Conservation (phyloP, 2,797 vertebrate species). For the Otolemur crassicaudatus region DNA sequence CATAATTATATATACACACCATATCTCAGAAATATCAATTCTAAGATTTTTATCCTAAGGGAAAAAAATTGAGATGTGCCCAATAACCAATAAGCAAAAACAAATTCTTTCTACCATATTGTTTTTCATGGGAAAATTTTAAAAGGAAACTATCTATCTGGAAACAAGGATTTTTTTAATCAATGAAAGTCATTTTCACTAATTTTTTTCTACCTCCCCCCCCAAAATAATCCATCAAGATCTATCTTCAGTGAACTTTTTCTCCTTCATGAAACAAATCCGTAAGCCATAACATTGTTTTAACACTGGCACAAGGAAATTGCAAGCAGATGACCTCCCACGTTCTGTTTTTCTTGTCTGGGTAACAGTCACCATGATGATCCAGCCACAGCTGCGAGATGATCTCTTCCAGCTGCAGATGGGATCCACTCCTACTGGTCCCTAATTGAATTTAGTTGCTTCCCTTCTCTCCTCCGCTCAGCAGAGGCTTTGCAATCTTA, state of each 20-base stretch:
- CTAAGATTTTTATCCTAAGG: not conserved
- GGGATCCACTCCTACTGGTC: not conserved
- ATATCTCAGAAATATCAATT: slow-evolving; percentile 1
- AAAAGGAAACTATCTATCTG: not conserved
- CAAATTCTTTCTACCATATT: not conserved
- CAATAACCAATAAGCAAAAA: not conserved
- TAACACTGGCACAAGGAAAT: slow-evolving; percentile 51
- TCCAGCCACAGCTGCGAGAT: slow-evolving; percentile 65
- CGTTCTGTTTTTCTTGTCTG: slow-evolving; percentile 68
- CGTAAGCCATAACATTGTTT: slow-evolving; percentile 44
- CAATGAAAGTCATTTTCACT: slow-evolving; percentile 30
- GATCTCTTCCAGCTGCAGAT: slow-evolving; percentile 79
- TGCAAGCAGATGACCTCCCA: slow-evolving; percentile 67
- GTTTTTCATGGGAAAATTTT: slow-evolving; percentile 32
- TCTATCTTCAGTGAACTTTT: not conserved
- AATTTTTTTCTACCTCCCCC: not conserved
- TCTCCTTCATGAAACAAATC: slow-evolving; percentile 11
- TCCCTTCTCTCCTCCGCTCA: not conserved
- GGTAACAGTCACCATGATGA: slow-evolving; percentile 60
- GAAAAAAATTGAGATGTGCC: not conserved
- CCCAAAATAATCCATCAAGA: not conserved
- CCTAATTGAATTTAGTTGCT: slow-evolving; percentile 54
- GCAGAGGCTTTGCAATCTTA: not conserved
- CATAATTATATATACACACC: not conserved
- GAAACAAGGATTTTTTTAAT: slow-evolving; percentile 20